Percentiles rank a stretch among this genome's conserved stretches.
Evolutionary conservation across 2,888 invertebrate species (phyloP).

Genomic region (Plebejus anna): DNA sequence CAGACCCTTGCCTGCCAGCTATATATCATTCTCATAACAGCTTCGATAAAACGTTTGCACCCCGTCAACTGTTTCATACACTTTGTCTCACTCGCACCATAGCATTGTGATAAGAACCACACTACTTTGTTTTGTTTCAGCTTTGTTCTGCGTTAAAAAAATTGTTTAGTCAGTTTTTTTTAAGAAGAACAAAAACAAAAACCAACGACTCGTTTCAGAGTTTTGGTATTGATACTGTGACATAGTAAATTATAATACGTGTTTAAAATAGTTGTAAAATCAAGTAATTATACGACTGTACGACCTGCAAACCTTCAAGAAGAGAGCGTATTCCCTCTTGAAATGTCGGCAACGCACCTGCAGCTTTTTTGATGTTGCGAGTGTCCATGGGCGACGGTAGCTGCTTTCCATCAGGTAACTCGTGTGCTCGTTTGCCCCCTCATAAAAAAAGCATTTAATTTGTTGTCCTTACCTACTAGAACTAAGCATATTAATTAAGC

Average conservation of each 20-base stretch:
- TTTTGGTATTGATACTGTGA: background rate
- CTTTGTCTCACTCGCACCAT: background rate
- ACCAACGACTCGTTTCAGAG: background rate
- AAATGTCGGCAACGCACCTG: too few species aligned
- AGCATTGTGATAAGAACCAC: background rate
- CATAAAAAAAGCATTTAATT: too few species aligned
- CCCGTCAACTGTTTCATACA: conserved; percentile 30
- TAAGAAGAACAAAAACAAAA: background rate
- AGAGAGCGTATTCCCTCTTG: too few species aligned
- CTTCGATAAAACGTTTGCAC: conserved; percentile 33
- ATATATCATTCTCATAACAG: conserved; percentile 33
- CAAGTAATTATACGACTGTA: too few species aligned
- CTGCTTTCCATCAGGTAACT: too few species aligned
- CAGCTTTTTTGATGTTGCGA: too few species aligned
- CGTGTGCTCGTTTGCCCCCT: too few species aligned
- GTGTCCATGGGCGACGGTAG: too few species aligned
- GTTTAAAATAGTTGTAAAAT: too few species aligned
- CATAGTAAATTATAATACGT: background rate
- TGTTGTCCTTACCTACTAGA: too few species aligned
- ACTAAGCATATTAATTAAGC: too few species aligned
- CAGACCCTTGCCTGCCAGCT: conserved; percentile 32
- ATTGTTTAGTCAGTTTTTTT: background rate
- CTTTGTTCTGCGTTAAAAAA: background rate
- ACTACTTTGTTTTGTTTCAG: background rate
- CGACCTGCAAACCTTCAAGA: too few species aligned